A percentile compares a stretch with the other conserved stretches of the same genome.
These are phyloP conservation scores for Periparus ater DNA, from an alignment of 2,797 vertebrate genomes.

Conservation along the genomic window DNA sequence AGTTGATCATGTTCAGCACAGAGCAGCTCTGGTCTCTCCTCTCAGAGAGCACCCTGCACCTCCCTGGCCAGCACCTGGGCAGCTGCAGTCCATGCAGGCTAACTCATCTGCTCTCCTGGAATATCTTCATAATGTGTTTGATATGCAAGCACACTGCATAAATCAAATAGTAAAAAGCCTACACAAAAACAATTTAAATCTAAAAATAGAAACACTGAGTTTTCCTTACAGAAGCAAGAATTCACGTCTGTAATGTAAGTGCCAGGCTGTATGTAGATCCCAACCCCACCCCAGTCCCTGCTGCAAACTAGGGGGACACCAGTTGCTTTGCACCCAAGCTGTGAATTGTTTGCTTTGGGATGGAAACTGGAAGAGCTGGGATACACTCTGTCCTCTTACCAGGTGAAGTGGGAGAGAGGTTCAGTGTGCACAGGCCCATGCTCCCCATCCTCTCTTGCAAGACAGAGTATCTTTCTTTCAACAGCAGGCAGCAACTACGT, in stretches of 20 bases:
- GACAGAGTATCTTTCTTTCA: background rate
- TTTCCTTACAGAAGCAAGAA: background rate
- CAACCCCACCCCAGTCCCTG: background rate
- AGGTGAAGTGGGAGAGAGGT: background rate
- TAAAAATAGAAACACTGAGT: background rate
- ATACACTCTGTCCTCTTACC: rapidly evolving
- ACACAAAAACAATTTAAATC: background rate
- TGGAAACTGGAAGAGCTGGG: background rate
- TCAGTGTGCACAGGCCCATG: background rate
- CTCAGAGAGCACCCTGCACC: background rate
- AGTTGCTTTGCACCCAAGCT: background rate
- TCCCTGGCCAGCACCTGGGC: no score
- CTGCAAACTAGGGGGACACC: background rate
- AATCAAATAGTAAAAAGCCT: background rate
- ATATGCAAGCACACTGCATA: background rate
- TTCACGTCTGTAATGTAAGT: rapidly evolving
- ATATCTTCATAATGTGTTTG: background rate
- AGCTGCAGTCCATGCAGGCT: rapidly evolving
- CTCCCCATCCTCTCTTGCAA: background rate
- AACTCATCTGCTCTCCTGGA: background rate
- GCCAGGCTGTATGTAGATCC: background rate
- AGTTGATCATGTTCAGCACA: no score
- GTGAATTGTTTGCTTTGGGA: background rate
- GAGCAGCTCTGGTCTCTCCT: background rate
- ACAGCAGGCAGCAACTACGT: rapidly evolving